phyloP scores from a whole-genome alignment of 2,888 invertebrate genomes.

The Prosapia bicincta region DNA sequence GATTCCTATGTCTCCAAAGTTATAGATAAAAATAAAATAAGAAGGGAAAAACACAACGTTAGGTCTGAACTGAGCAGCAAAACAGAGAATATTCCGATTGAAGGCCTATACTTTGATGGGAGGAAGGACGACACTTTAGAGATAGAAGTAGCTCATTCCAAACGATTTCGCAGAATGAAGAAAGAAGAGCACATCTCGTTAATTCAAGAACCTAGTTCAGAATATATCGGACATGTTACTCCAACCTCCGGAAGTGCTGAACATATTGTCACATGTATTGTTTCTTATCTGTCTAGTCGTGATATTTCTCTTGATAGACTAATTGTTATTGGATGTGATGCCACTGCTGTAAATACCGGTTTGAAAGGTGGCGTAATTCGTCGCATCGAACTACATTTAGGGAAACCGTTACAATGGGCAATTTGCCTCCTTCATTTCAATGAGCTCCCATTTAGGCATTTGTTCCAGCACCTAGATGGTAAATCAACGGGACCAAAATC shows the following conservation, averaged over 20 bases:
- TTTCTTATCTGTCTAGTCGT: constrained; percentile 4
- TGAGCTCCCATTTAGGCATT: too few species aligned
- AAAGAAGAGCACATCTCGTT: constrained; percentile 13
- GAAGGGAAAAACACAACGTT: constrained; percentile 13
- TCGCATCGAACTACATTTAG: constrained; percentile 14
- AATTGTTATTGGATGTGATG: too few species aligned
- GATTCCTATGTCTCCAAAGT: constrained; percentile 10
- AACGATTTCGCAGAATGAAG: constrained; percentile 12
- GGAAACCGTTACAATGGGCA: constrained; percentile 17
- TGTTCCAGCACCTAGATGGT: too few species aligned
- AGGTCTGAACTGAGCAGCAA: neutral
- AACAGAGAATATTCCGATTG: neutral
- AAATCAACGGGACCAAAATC: too few species aligned
- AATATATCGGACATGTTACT: constrained; percentile 17
- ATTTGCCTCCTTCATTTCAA: too few species aligned
- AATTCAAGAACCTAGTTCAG: constrained; percentile 15
- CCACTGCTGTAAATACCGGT: constrained; percentile 13
- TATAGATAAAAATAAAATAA: constrained; percentile 12
- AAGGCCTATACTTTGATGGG: constrained; percentile 16
- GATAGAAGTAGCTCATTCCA: neutral
- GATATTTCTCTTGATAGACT: too few species aligned
- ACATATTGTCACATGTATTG: constrained; percentile 7
- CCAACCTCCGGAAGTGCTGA: constrained; percentile 10
- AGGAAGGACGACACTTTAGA: constrained; percentile 5
- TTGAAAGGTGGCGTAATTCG: constrained; percentile 20